Evolutionary conservation across 2,888 invertebrate genomes (phyloP), one percentile per base, ranked within the genome.

Genomic region (Celastrina argiolus): DNA sequence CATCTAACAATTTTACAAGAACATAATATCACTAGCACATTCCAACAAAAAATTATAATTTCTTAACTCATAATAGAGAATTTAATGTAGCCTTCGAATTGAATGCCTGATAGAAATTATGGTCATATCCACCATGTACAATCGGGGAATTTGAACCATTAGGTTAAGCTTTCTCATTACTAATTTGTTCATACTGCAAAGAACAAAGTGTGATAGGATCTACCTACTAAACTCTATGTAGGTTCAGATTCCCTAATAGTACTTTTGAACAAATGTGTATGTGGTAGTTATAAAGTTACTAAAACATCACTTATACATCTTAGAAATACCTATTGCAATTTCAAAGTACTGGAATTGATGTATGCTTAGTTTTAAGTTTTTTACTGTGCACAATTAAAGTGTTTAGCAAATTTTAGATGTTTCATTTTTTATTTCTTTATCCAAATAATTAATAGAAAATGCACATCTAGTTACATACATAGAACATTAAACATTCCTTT

Each of bases 311-410:
- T 22, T n/a, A 16, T 41, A 58, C 58, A 31, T 22, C n/a, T 65
- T 41, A 65, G 31, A 58, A 41, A 18, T 42, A 68, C 56, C 69
- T 68, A 68, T 72, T 70, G 69, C 69, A 71, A 66, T 68, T 68
- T 69, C 65, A 68, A 69, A 76, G 72, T 77, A 77, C 76, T 80
- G 85, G 84, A 85, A 84, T 86, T 86, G 84, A 79, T 68, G 58
- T 59, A 66, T 70, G 67, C 67, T 65, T 67, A 67, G 63, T 67
- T 63, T 69, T 76, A 74, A 66, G 71, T 68, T 69, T 70, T 70
- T 70, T 75, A 68, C 68, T 72, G 68, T 81, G 81, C 85, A 85
- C 87, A 78, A 87, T 82, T 84, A 84, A 83, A 84, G 81, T 74
- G 76, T 76, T 75, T 74, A 75, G 78, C 69, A 74, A 73, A 72